Evolutionary conservation across 2,888 invertebrate species (phyloP), one percentile per base, ranked within the genome.

Genomic region (Heliconius erato): DNA sequence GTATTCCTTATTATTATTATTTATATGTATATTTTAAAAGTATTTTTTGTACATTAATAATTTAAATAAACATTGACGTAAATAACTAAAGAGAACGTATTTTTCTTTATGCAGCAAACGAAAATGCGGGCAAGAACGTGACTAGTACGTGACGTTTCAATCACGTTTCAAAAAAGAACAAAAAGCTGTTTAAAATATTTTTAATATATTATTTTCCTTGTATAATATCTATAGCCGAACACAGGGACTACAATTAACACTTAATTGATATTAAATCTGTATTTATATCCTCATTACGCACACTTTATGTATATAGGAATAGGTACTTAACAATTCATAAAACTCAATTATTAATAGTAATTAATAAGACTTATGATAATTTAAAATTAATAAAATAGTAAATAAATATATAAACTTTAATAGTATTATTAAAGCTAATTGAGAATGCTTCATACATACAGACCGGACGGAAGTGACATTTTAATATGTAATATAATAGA

Each of bases 141-240:
- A 49, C 76, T 40, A 32, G 74, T 32, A 63, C 32, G 54, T 79
- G 71, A 79, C 77, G 82, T 82, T 74, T 82, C 14, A 59, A 28
- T 28, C 28, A 28, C 28, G 28, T 28, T 28, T 28, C 28, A 69
- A 49, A 76, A 44, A 23, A 32, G 32, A 26, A 68, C 28, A 49
- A 68, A 79, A 32, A 49, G 16, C 69, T 26, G 77, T 32, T 74
- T 0, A 12, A 14, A 32, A 35, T 54, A 35, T 11, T 7, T n/a
- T 26, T 40, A n/a, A n/a, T n/a, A 44, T 40, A 26, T 40, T n/a
- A 40, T 14, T 40, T 67, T 71, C 2, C 14, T 72, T 72, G 35
- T 40, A 44, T 11, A 71, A n/a, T 23, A 71, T 5, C 16, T 35
- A 1, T 14, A 26, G 2, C 26, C 7, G 44, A n/a, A 44, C n/a